Evolutionary conservation across 2,113 vertebrate species (phyloP).

Genomic region (Hydrochoerus hydrochaeris): DNA sequence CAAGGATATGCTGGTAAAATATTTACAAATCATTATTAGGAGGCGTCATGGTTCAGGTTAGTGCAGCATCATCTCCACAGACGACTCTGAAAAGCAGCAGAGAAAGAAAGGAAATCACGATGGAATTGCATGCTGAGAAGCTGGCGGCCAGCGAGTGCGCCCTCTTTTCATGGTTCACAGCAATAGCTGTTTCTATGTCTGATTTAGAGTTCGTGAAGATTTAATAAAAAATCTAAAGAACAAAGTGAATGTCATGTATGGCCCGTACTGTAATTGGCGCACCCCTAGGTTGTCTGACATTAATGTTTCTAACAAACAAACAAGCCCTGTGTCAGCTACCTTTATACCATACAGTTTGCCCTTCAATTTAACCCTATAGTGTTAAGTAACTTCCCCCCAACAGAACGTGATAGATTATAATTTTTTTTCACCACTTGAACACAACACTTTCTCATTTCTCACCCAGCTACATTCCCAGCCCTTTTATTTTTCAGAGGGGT

Average conservation of each 20-base stretch:
- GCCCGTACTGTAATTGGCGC: slow-evolving; percentile 1
- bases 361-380: not conserved
- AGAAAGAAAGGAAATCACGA: not conserved
- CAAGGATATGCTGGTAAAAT: not conserved
- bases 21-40: not conserved
- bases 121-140: not conserved
- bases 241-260: slow-evolving; percentile 39
- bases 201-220: slow-evolving; percentile 48
- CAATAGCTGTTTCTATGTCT: slow-evolving; percentile 69
- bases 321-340: not conserved
- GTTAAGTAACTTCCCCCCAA: slow-evolving; percentile 19
- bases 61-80: not conserved
- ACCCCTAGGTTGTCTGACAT: not conserved
- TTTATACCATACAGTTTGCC: not conserved
- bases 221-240: slow-evolving; percentile 52
- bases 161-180: slow-evolving; percentile 50
- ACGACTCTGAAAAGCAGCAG: slow-evolving; percentile 14
- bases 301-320: slow-evolving; percentile 62
- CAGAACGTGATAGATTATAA: slow-evolving; percentile 43
- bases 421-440: not conserved
- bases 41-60: not conserved
- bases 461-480: not conserved
- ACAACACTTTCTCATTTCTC: not conserved
- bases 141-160: accelerated
- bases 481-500: not conserved